Base-by-base conservation (phyloP, 2,797 vertebrate species). In the Eutrigla gurnardus region DNA sequence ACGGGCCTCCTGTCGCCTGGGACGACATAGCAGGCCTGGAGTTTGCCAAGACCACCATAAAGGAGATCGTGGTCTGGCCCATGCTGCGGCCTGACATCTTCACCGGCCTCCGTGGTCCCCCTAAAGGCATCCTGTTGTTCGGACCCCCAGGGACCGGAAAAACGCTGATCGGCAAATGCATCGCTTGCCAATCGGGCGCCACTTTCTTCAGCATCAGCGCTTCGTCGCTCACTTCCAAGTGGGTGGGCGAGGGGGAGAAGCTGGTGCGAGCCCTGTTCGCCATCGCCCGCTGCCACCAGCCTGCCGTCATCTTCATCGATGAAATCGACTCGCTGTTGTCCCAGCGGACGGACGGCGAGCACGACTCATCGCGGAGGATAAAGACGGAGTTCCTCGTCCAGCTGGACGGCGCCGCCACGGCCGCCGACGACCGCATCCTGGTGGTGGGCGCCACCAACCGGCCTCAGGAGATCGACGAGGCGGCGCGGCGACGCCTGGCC, bases 171-270 rank as follows among this genome's bases (percentile, higher is more conserved):
- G 98, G 98, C 57, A 99, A 99, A 83, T 99, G 97, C 85, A 99
- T 99, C 0, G 98, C 98, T 0, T 97, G 97, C 85, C 98, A 99
- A 75, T 99, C 98, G 1, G 97, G 97, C 13, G 97, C 98, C 0
- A 99, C 98, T 0, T 99, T 99, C 92, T 99, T 99, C 45, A 99
- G 98, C 90, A 99, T 99, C 86, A 99, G 98, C 9, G 98, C 98
- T 33, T 99, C 98, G 3, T 99, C 98, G 0, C 93, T 99, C 64
- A 99, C 98, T 54, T 99, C 98, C 60, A 99, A 99, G 33, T 99
- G 98, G 98, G 97, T 99, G 15, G 98, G 98, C 0, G 98, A 99
- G 80, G 98, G 98, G 3, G 98, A 99, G 64, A 99, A 99, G 86
- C 98, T 99, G 98, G 98, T 99, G 10, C 96, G 97, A 3, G 97